Conservation (phyloP, 2,797 vertebrate species). For the Anguilla pacifica region DNA sequence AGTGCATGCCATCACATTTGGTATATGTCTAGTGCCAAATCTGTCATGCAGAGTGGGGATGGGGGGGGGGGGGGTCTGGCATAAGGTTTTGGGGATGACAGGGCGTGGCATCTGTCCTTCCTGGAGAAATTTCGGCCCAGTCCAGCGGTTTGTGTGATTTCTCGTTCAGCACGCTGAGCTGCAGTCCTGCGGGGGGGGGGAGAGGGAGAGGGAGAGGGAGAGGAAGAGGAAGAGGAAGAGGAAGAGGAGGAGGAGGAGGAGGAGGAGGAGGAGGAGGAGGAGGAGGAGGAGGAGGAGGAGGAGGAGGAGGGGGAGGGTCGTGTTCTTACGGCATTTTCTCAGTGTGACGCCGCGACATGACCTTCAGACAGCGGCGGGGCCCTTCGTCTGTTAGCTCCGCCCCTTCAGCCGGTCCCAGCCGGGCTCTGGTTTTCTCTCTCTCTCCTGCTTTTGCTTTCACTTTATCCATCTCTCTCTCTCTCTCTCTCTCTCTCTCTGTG, state of each 20-base stretch:
- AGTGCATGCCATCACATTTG: neutral
- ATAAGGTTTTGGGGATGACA: neutral
- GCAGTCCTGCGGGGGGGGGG: neutral
- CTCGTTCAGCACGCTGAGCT: neutral
- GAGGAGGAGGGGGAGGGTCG: too few species aligned
- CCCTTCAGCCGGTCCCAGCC: neutral
- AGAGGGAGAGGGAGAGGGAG: too few species aligned
- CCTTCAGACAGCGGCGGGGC: neutral
- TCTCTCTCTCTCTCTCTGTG: neutral
- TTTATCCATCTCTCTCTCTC: neutral
- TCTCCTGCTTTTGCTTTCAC: neutral
- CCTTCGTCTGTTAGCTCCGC: neutral
- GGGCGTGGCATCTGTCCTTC: neutral
- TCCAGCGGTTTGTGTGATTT: neutral
- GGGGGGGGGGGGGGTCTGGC: too few species aligned
- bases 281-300: too few species aligned
- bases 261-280: too few species aligned
- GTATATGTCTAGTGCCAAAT: neutral
- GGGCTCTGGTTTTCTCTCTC: neutral
- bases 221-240: too few species aligned
- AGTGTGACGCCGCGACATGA: neutral
- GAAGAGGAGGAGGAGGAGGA: too few species aligned
- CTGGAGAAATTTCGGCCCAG: neutral
- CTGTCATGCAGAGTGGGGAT: neutral
- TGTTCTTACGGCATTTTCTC: neutral